Conservation (phyloP, 2,888 invertebrate genomes). For the Gibbula magus region DNA sequence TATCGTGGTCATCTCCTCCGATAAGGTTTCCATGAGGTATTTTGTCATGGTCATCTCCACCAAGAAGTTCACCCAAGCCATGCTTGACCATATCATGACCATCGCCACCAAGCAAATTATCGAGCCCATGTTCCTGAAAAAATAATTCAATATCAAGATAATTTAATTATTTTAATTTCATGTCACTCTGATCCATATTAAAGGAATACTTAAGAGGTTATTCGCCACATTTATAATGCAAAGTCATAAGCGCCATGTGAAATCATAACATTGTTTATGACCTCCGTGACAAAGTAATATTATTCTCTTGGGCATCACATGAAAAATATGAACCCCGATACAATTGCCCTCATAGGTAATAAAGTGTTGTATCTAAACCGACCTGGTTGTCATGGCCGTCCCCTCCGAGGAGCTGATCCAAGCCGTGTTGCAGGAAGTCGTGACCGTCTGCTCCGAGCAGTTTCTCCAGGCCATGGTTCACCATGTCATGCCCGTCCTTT, state of each 20-base stretch:
- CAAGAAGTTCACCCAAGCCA: conserved; percentile 35
- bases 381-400: conserved; percentile 6
- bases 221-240: too few species aligned
- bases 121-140: neutral
- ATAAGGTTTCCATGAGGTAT: conserved; percentile 23
- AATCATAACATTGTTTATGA: conserved; percentile 30
- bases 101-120: conserved; percentile 41
- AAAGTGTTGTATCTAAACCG: conserved; percentile 26
- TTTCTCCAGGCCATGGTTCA: neutral
- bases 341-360: too few species aligned
- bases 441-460: neutral
- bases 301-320: too few species aligned
- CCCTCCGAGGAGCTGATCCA: neutral
- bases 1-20: conserved; percentile 43
- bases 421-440: neutral
- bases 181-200: neutral
- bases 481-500: neutral
- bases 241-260: conserved; percentile 42
- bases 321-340: too few species aligned
- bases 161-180: conserved; percentile 38
- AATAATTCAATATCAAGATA: conserved; percentile 39
- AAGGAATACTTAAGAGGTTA: too few species aligned
- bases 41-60: conserved; percentile 42
- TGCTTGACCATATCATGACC: conserved; percentile 44
- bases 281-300: too few species aligned